A percentile compares a stretch with the other conserved stretches of the same genome.
phyloP scores from a whole-genome alignment of 2,113 vertebrate species.

The Oreochromis niloticus region DNA sequence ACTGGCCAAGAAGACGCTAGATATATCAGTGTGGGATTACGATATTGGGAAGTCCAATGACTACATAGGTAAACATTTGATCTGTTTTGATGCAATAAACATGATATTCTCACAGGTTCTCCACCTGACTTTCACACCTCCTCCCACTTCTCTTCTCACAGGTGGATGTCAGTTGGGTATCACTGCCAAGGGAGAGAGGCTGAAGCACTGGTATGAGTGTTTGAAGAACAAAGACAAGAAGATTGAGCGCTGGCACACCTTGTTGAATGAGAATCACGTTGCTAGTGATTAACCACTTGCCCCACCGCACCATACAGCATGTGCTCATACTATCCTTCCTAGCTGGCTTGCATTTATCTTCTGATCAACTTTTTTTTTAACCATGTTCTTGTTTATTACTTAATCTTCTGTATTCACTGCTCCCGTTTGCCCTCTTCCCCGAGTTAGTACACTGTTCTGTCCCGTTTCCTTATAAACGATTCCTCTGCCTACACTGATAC shows the following conservation, averaged over 20 bases:
- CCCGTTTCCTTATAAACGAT: background rate
- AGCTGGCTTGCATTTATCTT: constrained; percentile 15
- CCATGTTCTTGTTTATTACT: background rate
- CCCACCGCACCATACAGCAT: background rate
- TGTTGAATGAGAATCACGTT: constrained; percentile 84
- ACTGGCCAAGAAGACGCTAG: constrained; percentile 93
- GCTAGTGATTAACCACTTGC: constrained; percentile 79
- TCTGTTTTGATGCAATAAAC: background rate
- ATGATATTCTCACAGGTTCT: background rate
- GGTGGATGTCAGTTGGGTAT: constrained; percentile 92
- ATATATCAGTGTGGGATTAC: constrained; percentile 97
- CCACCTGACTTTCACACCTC: background rate
- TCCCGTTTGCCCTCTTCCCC: background rate
- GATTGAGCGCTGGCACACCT: constrained; percentile 96
- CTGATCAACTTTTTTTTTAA: background rate
- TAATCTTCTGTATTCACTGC: background rate
- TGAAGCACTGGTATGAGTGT: constrained; percentile 99
- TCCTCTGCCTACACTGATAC: constrained; percentile 34
- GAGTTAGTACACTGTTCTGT: background rate
- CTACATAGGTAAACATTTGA: constrained; percentile 84
- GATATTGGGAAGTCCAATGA: constrained; percentile 96
- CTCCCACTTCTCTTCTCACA: constrained; percentile 6
- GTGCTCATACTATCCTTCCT: background rate
- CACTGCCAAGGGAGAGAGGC: constrained; percentile 90
- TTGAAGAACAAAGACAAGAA: constrained; percentile 99